Base-by-base conservation (phyloP, 2,888 invertebrate genomes). In the Resseliella maxima region DNA sequence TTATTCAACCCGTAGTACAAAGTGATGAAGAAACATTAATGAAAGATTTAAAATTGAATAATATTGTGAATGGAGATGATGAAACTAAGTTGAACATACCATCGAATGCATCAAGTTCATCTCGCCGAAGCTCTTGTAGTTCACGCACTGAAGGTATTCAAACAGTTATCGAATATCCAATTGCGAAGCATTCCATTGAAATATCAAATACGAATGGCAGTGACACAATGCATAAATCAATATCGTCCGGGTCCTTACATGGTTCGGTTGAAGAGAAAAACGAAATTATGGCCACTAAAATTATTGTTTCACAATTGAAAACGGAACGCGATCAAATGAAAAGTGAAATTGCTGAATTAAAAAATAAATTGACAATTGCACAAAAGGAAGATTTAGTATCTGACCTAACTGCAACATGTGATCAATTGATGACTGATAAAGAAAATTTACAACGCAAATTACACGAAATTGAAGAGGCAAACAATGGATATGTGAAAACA, bases 201-300 rank as follows among this genome's bases (percentile, higher is more conserved):
- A 27, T 15, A 35, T 31, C 31, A 15, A 72, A 5, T 35, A 31
- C 31, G 15, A 72, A 27, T 2, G 27, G 27, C 18, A 35, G 38
- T 1, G 86, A 59, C 27, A 8, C 12, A 35, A 72, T 85, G 41
- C 35, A 86, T 21, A 45, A 24, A 6, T 72, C 36, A 21, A 64
- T 18, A 38, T 50, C 85, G n/a, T 85, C 45, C 8, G 18, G 31
- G 24, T 45, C 45, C 8, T 46, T 85, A n/a, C 21, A 31, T 15
- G 18, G 85, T 18, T 21, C 85, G 31, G 21, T 21, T 18, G 86
- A 81, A 3, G 45, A 85, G 18, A 87, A 88, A 83, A 87, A 88
- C 8, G 91, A 91, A 85, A 86, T 91, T 86, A 89, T 89, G 0
- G 90, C 89, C 1, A 89, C 90, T 41, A 90, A 90, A 87, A 91